These are phyloP conservation scores for Cyphomyrus discorhynchus DNA, from an alignment of 2,113 vertebrate species.

Conservation along the genomic window DNA sequence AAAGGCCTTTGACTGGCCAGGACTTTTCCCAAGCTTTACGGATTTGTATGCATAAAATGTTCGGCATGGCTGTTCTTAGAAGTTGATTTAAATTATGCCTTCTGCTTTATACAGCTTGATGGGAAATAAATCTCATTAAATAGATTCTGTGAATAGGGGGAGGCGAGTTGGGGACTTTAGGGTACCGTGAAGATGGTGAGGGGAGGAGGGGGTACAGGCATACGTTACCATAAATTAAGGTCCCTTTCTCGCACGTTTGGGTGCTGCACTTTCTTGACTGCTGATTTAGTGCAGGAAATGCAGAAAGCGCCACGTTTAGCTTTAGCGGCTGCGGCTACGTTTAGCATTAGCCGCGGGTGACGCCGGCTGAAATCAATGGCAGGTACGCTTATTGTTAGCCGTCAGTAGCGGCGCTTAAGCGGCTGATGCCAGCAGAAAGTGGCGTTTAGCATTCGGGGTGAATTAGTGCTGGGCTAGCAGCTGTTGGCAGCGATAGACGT, in stretches of 20 bases:
- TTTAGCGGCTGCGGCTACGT: not conserved
- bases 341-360: not conserved
- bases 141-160: slow-evolving; percentile 34
- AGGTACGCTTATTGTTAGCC: not conserved
- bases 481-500: not conserved
- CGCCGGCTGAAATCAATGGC: not conserved
- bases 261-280: not conserved
- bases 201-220: not conserved
- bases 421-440: not conserved
- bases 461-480: not conserved
- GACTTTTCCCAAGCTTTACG: slow-evolving; percentile 57
- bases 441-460: not conserved
- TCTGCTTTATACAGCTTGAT: slow-evolving; percentile 61
- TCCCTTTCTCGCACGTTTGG: not conserved
- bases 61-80: slow-evolving; percentile 57
- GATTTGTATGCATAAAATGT: slow-evolving; percentile 57
- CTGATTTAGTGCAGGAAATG: not conserved
- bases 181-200: not conserved
- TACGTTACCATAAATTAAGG: slow-evolving; percentile 24
- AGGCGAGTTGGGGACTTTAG: slow-evolving; percentile 2
- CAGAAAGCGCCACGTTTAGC: not conserved
- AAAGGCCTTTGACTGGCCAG: slow-evolving; percentile 46
- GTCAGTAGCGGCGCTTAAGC: not conserved
- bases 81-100: slow-evolving; percentile 70
- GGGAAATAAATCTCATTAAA: slow-evolving; percentile 67